Evolutionary conservation across 2,113 vertebrate species (phyloP), one percentile per base, ranked within the genome.

Genomic region (Triplophysa dalaica): DNA sequence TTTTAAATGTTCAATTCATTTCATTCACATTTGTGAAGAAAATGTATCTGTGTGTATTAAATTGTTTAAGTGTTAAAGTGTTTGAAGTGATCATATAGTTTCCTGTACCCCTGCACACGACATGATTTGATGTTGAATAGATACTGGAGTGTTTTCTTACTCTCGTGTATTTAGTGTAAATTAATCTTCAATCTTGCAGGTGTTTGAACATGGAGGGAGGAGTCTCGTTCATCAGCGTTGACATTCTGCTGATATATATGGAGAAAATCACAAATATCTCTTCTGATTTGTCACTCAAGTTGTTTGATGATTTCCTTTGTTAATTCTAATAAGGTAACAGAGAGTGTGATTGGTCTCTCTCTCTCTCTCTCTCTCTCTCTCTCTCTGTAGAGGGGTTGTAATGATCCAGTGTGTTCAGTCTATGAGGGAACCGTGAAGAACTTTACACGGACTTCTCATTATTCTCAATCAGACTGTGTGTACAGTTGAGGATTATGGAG

Each of bases 281-380:
- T 13, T 70, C 26, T 77, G 80, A 81, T 77, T 77, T 70, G 74
- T 81, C 48, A 41, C 21, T 70, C 19, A 52, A 12, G 29, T 11
- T 82, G 74, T 82, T 68, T 70, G 67, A 77, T 78, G 60, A 72
- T 77, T 77, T 77, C 66, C 67, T 43, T 60, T 21, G 19, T 24
- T 81, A 38, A 67, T 60, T 69, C 80, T 76, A 81, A 81, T 81
- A 81, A 81, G 79, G 79, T 69, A 61, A 81, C 17, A 63, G 24
- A 62, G 56, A 62, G 38, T 54, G 72, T 81, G 63, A 81, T 81
- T 81, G 75, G 75, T n/a, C 21, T 26, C 63, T 67, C 48, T 76
- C 14, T 19, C 19, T 52, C 65, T 68, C 54, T 67, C 38, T 24
- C 24, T 24, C 24, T 24, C 24, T 24, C 52, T 19, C 16, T 56